Conservation (phyloP, 1,140 invertebrate species). For the Ectropis grisescens region DNA sequence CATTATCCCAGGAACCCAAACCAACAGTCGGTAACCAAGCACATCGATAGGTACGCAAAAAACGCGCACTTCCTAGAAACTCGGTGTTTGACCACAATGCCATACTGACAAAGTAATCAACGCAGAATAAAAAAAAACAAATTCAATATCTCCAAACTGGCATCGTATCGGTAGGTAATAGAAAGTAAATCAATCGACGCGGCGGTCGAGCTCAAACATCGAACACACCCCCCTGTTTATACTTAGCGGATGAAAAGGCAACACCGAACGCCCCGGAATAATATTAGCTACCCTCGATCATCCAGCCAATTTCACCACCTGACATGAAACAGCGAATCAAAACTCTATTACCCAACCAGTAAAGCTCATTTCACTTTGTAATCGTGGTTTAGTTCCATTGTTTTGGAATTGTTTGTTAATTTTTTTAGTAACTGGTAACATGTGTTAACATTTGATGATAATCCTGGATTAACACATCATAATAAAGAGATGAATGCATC, state of each 20-base stretch:
- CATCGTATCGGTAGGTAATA: no score
- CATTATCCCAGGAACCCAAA: no score
- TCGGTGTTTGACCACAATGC: no score
- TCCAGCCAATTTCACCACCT: constrained; percentile 38
- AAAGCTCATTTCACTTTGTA: constrained; percentile 14
- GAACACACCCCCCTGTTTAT: constrained; percentile 65
- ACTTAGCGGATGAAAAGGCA: constrained; percentile 68
- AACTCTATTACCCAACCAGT: constrained; percentile 1
- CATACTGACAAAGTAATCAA: no score
- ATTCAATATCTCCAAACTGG: no score
- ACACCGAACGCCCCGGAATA: constrained; percentile 64
- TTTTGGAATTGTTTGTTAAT: constrained; percentile 17
- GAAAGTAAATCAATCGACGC: constrained; percentile 58
- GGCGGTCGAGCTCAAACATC: constrained; percentile 47
- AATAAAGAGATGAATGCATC: constrained; percentile 65
- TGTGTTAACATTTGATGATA: constrained; percentile 69
- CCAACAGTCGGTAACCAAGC: no score
- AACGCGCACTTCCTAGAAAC: no score
- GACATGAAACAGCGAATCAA: no score
- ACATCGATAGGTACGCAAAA: no score
- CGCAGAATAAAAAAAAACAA: no score
- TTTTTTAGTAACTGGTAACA: constrained; percentile 68
- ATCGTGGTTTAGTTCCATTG: constrained; percentile 14
- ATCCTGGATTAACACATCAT: constrained; percentile 68
- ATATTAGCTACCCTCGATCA: constrained; percentile 66